Base-by-base conservation (phyloP, 2,113 vertebrate genomes). In the Lophius piscatorius region DNA sequence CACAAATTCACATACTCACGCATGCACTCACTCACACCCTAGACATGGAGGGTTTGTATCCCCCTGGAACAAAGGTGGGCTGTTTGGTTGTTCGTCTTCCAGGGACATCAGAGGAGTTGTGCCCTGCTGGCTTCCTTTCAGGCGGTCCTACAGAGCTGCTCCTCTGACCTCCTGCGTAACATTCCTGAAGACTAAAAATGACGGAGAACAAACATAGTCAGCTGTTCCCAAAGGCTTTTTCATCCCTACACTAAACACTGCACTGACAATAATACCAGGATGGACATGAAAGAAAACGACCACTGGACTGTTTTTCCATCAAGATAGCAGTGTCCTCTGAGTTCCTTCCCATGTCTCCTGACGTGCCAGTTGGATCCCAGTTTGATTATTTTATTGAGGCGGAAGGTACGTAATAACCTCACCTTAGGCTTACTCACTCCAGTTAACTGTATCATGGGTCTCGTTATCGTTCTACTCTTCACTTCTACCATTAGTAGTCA, bases 151-250 rank as follows among this genome's bases (percentile, higher is more conserved):
- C 55, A 11, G 42, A 45, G 21, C 52, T 63, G 36, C 59, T 74
- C 49, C 33, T 69, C 29, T 80, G 55, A 85, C 79, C 68, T 64
- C 41, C 51, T 49, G 62, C 68, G 45, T 35, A 60, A 64, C 63
- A 44, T 77, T 80, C 39, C 70, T 88, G 87, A 74, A 64, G 71
- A 80, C 23, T 38, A 85, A 88, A 86, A 90, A 89, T 89, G 62
- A 48, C 22, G 73, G 81, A 82, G 87, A 88, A 87, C 77, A 87
- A 86, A 86, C 61, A 5, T 20, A 9, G n/a, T 10, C 61, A 24
- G 52, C 1, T 5, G 80, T 89, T 90, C 87, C 84, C 86, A 86
- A 74, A n/a, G n/a, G 81, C 59, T 52, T 23, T 18, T 21, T 34
- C 35, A 49, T 20, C 22, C 20, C 47, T 18, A 13, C 9, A 16